phyloP scores from a whole-genome alignment of 1,140 invertebrate species.

The Steinernema khuongi region DNA sequence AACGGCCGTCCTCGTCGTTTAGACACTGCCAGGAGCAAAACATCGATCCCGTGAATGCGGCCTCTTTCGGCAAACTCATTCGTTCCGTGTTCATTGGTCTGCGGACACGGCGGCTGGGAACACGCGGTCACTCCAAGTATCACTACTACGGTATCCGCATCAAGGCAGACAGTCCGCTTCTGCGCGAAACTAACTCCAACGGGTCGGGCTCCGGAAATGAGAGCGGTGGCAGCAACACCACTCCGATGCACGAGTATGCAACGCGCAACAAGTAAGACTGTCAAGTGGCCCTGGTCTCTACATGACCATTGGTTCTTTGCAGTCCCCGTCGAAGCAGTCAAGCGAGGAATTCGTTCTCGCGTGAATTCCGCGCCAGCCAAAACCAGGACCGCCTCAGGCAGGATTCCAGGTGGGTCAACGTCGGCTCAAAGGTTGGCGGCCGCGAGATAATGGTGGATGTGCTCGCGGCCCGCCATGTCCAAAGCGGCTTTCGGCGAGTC shows the following conservation, averaged over 20 bases:
- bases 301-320: background rate
- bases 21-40: slow-evolving; percentile 77
- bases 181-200: slow-evolving; percentile 64
- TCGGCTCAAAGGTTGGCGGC: background rate
- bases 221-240: slow-evolving; percentile 60
- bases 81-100: slow-evolving; percentile 92
- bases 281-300: background rate
- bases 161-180: slow-evolving; percentile 77
- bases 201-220: background rate
- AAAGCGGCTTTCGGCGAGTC: background rate
- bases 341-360: background rate
- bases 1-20: slow-evolving; percentile 19
- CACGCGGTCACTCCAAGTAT: slow-evolving; percentile 95
- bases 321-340: background rate
- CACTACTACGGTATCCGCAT: slow-evolving; percentile 99
- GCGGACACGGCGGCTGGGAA: slow-evolving; percentile 83
- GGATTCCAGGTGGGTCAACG: background rate
- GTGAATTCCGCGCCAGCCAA: background rate
- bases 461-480: background rate
- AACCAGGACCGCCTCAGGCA: slow-evolving; percentile 1
- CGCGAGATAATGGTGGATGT: background rate
- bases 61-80: slow-evolving; percentile 96
- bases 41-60: slow-evolving; percentile 93
- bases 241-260: slow-evolving; percentile 62
- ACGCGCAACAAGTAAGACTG: slow-evolving; percentile 59